Percentiles rank a stretch among this genome's conserved stretches.
Evolutionary conservation across 2,888 invertebrate species (phyloP).

Genomic region (Sericinus montela): DNA sequence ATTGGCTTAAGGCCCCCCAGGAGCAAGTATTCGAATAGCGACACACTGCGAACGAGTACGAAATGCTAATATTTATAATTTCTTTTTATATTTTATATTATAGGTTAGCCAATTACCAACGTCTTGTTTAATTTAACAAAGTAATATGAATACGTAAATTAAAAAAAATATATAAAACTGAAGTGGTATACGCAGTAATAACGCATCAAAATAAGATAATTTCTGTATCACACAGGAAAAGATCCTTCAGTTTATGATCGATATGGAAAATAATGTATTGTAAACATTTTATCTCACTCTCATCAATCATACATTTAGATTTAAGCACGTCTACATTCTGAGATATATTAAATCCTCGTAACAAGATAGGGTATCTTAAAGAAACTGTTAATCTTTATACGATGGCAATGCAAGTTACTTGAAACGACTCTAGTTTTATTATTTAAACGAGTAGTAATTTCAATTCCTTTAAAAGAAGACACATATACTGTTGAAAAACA

Average conservation of each 20-base stretch:
- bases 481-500: too few relatives aligned
- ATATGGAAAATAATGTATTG: constrained; percentile 1
- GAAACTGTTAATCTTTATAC: background rate
- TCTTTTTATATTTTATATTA: constrained; percentile 11
- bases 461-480: too few relatives aligned
- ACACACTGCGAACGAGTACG: constrained; percentile 36
- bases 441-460: too few relatives aligned
- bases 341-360: constrained; percentile 15
- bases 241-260: background rate
- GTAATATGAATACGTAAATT: too few relatives aligned
- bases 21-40: constrained; percentile 30
- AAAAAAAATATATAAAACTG: too few relatives aligned
- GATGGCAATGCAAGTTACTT: too few relatives aligned
- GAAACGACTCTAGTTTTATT: too few relatives aligned
- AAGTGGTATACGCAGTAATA: too few relatives aligned
- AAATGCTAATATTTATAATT: constrained; percentile 15
- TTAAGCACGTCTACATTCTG: background rate
- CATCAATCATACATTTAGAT: constrained; percentile 19
- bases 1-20: constrained; percentile 66
- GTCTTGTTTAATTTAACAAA: too few relatives aligned
- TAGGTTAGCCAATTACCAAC: background rate
- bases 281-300: constrained; percentile 8
- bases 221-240: too few relatives aligned
- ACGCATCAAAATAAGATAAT: too few relatives aligned
- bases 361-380: constrained; percentile 6